A percentile compares a stretch with the other conserved stretches of the same genome.
These are phyloP conservation scores for Bothrops alternatus DNA, from an alignment of 2,797 vertebrate species.

Conservation along the genomic window DNA sequence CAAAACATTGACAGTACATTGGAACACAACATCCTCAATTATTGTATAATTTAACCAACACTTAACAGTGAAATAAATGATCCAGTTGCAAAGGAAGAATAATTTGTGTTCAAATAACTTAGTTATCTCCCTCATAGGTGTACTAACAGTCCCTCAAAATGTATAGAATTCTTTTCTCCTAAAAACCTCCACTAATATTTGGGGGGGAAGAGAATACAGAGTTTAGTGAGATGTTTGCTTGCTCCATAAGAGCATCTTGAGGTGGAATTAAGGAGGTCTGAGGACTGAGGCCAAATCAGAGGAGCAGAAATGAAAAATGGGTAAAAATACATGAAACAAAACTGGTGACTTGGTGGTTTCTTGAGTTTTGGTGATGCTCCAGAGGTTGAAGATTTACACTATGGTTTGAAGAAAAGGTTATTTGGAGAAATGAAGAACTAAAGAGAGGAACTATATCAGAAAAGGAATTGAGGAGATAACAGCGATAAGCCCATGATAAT, in stretches of 20 bases:
- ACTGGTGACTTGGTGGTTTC: not conserved
- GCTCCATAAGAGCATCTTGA: not conserved
- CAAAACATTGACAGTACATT: slow-evolving; percentile 2
- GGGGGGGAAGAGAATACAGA: not conserved
- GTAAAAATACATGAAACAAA: not conserved
- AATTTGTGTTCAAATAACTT: not conserved
- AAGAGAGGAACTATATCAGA: not conserved
- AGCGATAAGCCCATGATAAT: not conserved
- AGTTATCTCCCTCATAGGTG: not conserved
- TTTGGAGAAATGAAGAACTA: not conserved
- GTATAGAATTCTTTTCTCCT: not conserved
- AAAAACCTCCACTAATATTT: not conserved
- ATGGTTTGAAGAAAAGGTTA: not conserved
- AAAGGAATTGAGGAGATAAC: not conserved
- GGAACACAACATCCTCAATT: not conserved
- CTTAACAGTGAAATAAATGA: not conserved
- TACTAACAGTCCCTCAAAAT: not conserved
- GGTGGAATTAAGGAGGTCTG: not conserved
- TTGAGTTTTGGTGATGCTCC: not conserved
- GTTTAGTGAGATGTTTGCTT: not conserved
- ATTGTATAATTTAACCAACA: not conserved
- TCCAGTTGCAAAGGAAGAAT: not conserved
- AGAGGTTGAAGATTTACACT: not conserved
- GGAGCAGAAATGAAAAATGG: not conserved
- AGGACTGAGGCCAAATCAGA: not conserved